Percentiles rank a stretch among this genome's conserved stretches.
Conservation (phyloP, 2,113 vertebrate species). For the Dicerorhinus sumatrensis region DNA sequence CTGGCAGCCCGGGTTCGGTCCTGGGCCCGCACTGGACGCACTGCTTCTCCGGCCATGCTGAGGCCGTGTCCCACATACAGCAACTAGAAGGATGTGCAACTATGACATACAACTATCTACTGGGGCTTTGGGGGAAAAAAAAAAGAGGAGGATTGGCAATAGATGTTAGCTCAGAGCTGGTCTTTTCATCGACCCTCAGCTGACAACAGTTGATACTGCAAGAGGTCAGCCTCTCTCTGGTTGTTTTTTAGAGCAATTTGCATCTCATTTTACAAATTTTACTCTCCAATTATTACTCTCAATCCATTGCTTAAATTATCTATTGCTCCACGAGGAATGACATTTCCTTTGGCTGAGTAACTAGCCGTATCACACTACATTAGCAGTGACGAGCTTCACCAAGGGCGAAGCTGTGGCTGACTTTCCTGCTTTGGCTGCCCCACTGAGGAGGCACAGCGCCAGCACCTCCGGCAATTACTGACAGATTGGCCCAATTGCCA, state of each 20-base stretch:
- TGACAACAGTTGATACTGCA: conserved; percentile 68
- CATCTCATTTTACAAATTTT: conserved; percentile 87
- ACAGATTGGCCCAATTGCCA: conserved; percentile 82
- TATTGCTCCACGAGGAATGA: conserved; percentile 83
- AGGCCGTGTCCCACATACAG: no score
- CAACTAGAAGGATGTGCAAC: no score
- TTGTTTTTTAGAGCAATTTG: conserved; percentile 82
- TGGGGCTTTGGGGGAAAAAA: no score
- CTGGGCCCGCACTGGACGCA: no score
- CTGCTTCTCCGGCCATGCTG: no score
- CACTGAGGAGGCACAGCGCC: conserved; percentile 75
- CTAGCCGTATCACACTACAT: conserved; percentile 73
- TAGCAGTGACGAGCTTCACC: conserved; percentile 80
- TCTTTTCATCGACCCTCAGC: conserved; percentile 35
- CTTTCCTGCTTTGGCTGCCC: conserved; percentile 82
- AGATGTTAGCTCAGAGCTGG: no score
- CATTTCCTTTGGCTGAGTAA: conserved; percentile 82
- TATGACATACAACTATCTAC: no score
- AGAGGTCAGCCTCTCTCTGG: conserved; percentile 69
- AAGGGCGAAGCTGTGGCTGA: conserved; percentile 73
- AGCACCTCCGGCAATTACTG: conserved; percentile 78
- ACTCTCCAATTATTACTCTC: conserved; percentile 85
- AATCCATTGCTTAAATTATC: conserved; percentile 88
- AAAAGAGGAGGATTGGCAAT: no score
- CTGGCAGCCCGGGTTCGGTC: no score